Evolutionary conservation across 2,113 vertebrate genomes (phyloP).

Genomic region (Potamarius usumacintae): DNA sequence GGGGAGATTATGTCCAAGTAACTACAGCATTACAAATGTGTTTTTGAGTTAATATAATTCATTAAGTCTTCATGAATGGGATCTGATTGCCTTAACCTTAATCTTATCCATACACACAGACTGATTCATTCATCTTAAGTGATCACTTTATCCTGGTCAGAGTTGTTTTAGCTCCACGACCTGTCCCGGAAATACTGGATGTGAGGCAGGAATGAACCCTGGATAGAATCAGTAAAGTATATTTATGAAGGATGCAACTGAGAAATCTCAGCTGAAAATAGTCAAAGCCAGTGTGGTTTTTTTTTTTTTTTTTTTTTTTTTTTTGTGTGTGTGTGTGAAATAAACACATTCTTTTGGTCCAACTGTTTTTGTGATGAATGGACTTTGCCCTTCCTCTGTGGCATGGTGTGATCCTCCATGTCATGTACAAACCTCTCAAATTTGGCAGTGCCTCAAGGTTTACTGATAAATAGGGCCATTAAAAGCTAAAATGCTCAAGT

Average conservation of each 20-base stretch:
- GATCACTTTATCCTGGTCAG: background rate
- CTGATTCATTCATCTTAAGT: background rate
- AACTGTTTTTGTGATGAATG: too few relatives aligned
- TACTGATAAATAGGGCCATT: slow-evolving; percentile 43
- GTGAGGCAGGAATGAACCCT: background rate
- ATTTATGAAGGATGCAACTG: too few relatives aligned
- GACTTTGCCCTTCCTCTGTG: background rate
- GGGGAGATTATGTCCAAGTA: background rate
- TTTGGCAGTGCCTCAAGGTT: slow-evolving; percentile 44
- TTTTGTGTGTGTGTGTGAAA: too few relatives aligned
- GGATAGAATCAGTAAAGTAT: too few relatives aligned
- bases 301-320: too few relatives aligned
- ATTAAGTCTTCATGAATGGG: background rate
- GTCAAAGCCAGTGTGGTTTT: too few relatives aligned
- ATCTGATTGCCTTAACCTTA: background rate
- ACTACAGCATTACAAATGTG: background rate
- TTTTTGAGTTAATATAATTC: background rate
- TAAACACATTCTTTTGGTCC: too few relatives aligned
- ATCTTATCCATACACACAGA: background rate
- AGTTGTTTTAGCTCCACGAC: background rate
- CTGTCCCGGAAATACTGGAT: background rate
- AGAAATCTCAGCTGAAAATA: too few relatives aligned
- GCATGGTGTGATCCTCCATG: slow-evolving; percentile 37
- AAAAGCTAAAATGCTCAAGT: slow-evolving; percentile 11
- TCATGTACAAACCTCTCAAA: slow-evolving; percentile 43